Percentiles rank a stretch among this genome's conserved stretches.
Evolutionary conservation across 2,113 vertebrate species (phyloP).

Genomic region (Puma concolor): DNA sequence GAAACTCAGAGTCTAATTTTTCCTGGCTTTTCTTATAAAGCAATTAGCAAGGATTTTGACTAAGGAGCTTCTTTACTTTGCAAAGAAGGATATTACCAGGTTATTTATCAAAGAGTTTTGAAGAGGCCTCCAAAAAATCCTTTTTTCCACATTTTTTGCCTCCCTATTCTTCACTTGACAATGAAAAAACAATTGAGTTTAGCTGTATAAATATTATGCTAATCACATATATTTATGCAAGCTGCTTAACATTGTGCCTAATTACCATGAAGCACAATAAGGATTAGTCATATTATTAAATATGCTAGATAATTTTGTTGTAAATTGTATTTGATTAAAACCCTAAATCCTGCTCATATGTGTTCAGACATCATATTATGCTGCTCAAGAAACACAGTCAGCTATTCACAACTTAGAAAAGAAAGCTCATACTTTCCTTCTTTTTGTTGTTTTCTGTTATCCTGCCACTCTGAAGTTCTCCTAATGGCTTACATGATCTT

Average conservation of each 20-base stretch:
- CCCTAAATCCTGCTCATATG: background rate
- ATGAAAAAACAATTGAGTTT: background rate
- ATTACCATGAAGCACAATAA: slow-evolving; percentile 34
- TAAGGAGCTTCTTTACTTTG: background rate
- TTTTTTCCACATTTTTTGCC: background rate
- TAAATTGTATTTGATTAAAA: slow-evolving; percentile 55
- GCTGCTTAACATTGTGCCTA: background rate
- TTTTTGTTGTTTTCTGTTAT: background rate
- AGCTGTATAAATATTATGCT: slow-evolving; percentile 39
- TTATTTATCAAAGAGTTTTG: background rate
- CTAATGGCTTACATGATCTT: background rate
- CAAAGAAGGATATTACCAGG: background rate
- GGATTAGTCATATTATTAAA: slow-evolving; percentile 53
- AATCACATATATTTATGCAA: slow-evolving; percentile 48
- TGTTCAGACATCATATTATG: slow-evolving; percentile 2
- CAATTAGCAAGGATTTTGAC: background rate
- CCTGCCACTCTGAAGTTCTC: background rate
- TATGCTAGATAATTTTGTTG: slow-evolving; percentile 32
- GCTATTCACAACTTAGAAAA: background rate
- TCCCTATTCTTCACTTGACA: background rate
- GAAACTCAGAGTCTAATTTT: background rate
- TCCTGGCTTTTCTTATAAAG: background rate
- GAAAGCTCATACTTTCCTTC: background rate
- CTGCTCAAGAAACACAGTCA: background rate
- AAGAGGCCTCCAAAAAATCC: background rate